Conservation (phyloP, 2,113 vertebrate species). For the Plotosus lineatus region DNA sequence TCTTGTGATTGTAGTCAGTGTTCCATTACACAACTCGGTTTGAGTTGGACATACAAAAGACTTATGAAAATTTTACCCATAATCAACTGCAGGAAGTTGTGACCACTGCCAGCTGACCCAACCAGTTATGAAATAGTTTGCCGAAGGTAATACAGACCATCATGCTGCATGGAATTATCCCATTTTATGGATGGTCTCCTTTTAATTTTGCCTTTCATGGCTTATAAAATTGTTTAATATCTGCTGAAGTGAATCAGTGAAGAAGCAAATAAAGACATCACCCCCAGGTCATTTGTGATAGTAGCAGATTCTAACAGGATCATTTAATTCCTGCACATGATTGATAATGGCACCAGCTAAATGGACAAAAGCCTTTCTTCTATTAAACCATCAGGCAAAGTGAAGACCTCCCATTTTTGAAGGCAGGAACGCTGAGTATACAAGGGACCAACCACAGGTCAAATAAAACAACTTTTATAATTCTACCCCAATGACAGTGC, state of each 20-base stretch:
- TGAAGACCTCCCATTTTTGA: constrained; percentile 97
- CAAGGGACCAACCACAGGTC: constrained; percentile 89
- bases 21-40: constrained; percentile 17
- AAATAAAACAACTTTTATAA: constrained; percentile 98
- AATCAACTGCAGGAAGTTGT: background rate
- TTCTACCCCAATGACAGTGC: constrained; percentile 93
- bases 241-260: constrained; percentile 92
- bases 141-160: constrained; percentile 83
- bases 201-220: constrained; percentile 93
- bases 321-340: constrained; percentile 97
- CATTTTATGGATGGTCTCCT: constrained; percentile 89
- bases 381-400: constrained; percentile 95
- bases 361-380: constrained; percentile 92
- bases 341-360: constrained; percentile 91
- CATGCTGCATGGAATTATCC: constrained; percentile 86
- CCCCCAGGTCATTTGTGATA: constrained; percentile 93
- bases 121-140: constrained; percentile 77
- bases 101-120: constrained; percentile 11
- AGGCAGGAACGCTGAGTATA: constrained; percentile 87
- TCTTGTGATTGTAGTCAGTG: background rate
- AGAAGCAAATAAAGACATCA: constrained; percentile 93
- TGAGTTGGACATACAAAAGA: constrained; percentile 1
- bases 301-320: constrained; percentile 94
- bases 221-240: constrained; percentile 96
- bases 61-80: background rate